Conservation (phyloP, 1,140 invertebrate species). For the Zophobas morio region DNA sequence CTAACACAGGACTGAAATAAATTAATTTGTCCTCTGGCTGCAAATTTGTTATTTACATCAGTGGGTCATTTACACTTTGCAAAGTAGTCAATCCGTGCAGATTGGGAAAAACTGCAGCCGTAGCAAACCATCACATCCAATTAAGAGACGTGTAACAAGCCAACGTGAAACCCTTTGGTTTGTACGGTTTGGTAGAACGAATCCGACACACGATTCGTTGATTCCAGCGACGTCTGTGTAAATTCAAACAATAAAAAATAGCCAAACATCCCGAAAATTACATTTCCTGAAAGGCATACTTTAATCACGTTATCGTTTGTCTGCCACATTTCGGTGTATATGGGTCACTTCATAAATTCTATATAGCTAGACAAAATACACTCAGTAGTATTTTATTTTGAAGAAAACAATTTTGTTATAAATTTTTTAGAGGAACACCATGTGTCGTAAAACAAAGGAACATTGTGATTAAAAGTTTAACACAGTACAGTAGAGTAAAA, state of each 20-base stretch:
- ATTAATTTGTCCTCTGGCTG: not conserved
- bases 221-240: conserved; percentile 18
- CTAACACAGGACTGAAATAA: not conserved
- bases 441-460: too few species aligned
- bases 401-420: too few species aligned
- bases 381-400: too few species aligned
- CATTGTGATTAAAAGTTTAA: too few species aligned
- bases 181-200: conserved; percentile 18
- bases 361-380: too few species aligned
- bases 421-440: too few species aligned
- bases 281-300: not conserved
- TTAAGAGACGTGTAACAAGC: conserved; percentile 25
- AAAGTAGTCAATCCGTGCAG: conserved; percentile 12
- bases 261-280: not conserved
- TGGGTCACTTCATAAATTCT: too few species aligned
- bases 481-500: too few species aligned
- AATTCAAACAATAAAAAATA: conserved; percentile 23
- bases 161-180: conserved; percentile 21
- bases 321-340: too few species aligned
- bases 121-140: conserved; percentile 23
- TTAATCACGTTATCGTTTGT: too few species aligned
- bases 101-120: conserved; percentile 18
- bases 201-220: conserved; percentile 8
- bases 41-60: not conserved
- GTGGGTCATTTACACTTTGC: conserved; percentile 6